Conservation (phyloP, 2,113 vertebrate species). For the Himantopus leucocephalus region DNA sequence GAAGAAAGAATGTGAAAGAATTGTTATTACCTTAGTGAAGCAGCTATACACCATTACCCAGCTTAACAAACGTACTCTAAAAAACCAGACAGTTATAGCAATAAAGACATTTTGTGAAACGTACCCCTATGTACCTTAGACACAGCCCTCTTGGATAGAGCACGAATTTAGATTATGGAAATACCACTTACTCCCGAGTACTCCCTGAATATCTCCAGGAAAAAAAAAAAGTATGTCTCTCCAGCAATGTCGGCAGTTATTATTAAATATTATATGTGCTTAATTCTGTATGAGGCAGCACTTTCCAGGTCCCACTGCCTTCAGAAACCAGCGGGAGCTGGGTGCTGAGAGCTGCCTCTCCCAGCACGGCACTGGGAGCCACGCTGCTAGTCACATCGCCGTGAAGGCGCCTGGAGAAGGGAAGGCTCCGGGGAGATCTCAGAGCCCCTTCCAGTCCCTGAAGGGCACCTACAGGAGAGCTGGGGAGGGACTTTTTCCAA, state of each 20-base stretch:
- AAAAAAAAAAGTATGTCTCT: not conserved
- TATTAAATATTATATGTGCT: not conserved
- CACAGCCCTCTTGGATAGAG: not conserved
- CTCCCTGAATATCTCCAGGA: not conserved
- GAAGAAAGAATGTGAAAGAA: not conserved
- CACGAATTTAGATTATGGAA: constrained; percentile 31
- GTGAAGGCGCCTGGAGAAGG: too few species aligned
- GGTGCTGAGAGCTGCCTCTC: not conserved
- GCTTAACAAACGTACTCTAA: constrained; percentile 19
- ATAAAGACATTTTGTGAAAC: constrained; percentile 15
- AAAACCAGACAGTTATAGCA: not conserved
- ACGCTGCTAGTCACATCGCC: not conserved
- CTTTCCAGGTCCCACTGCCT: not conserved
- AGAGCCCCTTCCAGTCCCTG: too few species aligned
- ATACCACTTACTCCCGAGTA: constrained; percentile 19
- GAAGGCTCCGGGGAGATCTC: too few species aligned
- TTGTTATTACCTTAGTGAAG: not conserved
- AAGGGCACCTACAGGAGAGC: too few species aligned
- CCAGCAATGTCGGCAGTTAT: not conserved
- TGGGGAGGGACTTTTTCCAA: too few species aligned
- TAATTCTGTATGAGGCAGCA: not conserved
- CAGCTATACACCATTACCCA: not conserved
- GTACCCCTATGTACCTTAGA: not conserved
- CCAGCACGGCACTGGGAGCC: not conserved
- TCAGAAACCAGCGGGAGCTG: not conserved